A percentile compares a stretch with the other conserved stretches of the same genome.
phyloP scores from a whole-genome alignment of 2,888 invertebrate species.

The Lucinisca nassula region DNA sequence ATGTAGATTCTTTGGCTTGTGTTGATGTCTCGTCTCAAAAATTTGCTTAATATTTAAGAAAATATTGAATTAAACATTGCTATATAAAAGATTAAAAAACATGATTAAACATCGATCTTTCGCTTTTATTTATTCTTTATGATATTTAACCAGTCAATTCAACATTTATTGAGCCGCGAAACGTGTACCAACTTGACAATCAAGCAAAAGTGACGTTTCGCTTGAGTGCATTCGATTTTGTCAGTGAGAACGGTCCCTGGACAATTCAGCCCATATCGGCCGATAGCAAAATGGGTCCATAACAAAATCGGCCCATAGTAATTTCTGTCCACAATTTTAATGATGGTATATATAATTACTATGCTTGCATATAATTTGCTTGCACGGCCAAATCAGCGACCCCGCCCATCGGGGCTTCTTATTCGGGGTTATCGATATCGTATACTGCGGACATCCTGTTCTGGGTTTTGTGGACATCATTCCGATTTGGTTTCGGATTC shows the following conservation, averaged over 20 bases:
- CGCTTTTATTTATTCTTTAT: background rate
- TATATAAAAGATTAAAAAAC: background rate
- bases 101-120: background rate
- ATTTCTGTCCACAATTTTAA: too few species aligned
- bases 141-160: background rate
- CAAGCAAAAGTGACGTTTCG: conserved; percentile 21
- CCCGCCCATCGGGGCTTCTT: too few species aligned
- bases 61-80: background rate
- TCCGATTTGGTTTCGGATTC: too few species aligned
- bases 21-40: background rate
- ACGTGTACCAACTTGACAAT: conserved; percentile 10
- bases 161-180: conserved; percentile 7
- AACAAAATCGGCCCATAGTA: too few species aligned
- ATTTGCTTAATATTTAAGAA: background rate
- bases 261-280: too few species aligned
- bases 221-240: background rate
- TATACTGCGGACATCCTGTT: too few species aligned
- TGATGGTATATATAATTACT: too few species aligned
- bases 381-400: too few species aligned
- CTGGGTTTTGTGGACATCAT: too few species aligned
- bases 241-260: background rate
- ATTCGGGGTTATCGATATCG: too few species aligned
- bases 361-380: too few species aligned
- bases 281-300: too few species aligned
- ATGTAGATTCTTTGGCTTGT: background rate